Base-by-base conservation (phyloP, 1,140 invertebrate species). In the Scaptomyza graminum region DNA sequence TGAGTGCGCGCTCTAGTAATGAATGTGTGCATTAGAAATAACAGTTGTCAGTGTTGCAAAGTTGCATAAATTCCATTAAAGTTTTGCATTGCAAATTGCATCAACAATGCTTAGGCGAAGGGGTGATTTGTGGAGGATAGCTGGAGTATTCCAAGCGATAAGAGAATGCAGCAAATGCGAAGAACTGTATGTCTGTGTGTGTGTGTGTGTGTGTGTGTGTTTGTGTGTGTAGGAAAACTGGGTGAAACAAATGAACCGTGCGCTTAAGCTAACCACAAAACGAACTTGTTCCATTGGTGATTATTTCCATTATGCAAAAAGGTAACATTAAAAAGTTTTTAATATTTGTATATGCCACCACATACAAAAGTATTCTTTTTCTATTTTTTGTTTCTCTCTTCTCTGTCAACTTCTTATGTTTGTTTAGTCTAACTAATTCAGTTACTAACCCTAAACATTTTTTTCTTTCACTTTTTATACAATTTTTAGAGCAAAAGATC, bases 61-160 rank as follows among this genome's bases (percentile, higher is more conserved):
- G 52, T 56, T 65, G 41, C 76, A 70, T 44, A 65, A 85, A 87
- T 85, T 85, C 78, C 81, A 87, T 85, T 85, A 71, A 85, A 85
- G 81, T 85, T 85, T 81, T 87, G 77, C 82, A 85, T 85, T 87
- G 71, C 61, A 64, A 85, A 85, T 85, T 87, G 78, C 77, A 81
- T 74, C 68, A 69, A 65, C 43, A 67, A 69, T 57, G 78, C 56
- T 76, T 50, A 34, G 52, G 70, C 49, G 44, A 62, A 43, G 62
- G 46, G 18, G 4, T 31, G 12, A 6, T 25, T 22, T 7, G 15
- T 31, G 60, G 44, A 54, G 43, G 62, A 31, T 55, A 55, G 11
- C 18, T 34, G 39, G 60, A 25, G 67, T 56, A 63, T 69, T 56
- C n/a, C n/a, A 47, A 18, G 43, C 63, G 55, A 57, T 59, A 59